These are phyloP conservation scores for Sebastes itinus DNA, from an alignment of 2,797 vertebrate genomes.

Conservation along the genomic window DNA sequence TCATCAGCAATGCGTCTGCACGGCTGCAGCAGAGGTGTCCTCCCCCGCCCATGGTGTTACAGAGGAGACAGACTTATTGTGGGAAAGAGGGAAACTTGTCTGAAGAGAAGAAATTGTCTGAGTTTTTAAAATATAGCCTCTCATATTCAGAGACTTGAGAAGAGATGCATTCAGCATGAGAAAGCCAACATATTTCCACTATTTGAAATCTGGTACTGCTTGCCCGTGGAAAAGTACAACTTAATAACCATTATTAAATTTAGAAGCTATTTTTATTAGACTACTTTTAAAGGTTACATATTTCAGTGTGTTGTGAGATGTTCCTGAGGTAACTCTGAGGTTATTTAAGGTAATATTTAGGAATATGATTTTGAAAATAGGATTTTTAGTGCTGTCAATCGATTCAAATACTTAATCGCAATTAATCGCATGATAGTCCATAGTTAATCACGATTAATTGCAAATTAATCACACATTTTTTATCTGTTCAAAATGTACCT, in stretches of 20 bases:
- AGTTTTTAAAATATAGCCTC: slow-evolving; percentile 3
- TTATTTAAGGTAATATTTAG: neutral
- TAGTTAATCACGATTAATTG: too few relatives aligned
- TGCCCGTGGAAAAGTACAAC: neutral
- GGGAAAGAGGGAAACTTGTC: slow-evolving; percentile 41
- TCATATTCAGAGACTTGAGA: neutral
- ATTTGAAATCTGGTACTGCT: neutral
- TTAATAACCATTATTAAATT: neutral
- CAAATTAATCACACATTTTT: too few relatives aligned
- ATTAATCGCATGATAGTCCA: accelerated
- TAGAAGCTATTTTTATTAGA: neutral
- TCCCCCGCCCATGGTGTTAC: slow-evolving; percentile 25
- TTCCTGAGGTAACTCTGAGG: neutral
- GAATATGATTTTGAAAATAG: neutral
- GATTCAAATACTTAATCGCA: too few relatives aligned
- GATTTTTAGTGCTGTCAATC: too few relatives aligned
- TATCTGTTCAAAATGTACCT: too few relatives aligned
- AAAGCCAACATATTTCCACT: neutral
- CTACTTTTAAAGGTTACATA: neutral
- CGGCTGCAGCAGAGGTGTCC: slow-evolving; percentile 63
- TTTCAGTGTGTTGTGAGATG: neutral
- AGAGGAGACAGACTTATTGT: slow-evolving; percentile 46
- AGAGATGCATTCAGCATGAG: neutral
- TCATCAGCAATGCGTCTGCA: slow-evolving; percentile 57
- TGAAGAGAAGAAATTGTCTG: slow-evolving; percentile 23